phyloP scores from a whole-genome alignment of 2,113 vertebrate genomes.

The Furnarius figulus region DNA sequence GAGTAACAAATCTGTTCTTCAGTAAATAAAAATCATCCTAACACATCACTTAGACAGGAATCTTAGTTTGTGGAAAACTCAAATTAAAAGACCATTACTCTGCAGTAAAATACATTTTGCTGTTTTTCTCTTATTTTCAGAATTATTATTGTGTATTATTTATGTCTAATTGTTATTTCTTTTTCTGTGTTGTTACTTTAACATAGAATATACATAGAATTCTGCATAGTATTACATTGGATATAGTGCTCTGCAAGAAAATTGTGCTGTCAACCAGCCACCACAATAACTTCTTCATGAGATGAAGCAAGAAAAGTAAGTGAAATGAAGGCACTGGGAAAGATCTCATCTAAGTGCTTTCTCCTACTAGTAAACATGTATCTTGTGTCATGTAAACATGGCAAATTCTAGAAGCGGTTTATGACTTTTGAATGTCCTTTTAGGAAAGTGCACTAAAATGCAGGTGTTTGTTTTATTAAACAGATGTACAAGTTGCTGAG shows the following conservation, averaged over 20 bases:
- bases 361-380: background rate
- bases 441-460: background rate
- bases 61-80: background rate
- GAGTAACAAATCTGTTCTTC: background rate
- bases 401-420: background rate
- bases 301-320: background rate
- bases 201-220: background rate
- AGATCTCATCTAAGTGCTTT: background rate
- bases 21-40: conserved; percentile 3
- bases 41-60: background rate
- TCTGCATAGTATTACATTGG: background rate
- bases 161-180: background rate
- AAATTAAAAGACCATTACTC: background rate
- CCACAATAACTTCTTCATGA: background rate
- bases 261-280: background rate
- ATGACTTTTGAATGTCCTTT: background rate
- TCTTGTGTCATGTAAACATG: background rate
- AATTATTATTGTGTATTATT: background rate
- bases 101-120: background rate
- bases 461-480: background rate
- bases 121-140: background rate
- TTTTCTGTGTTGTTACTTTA: background rate
- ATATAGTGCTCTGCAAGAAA: background rate
- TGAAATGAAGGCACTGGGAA: background rate
- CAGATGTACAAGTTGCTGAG: background rate